These are phyloP conservation scores for Oppia nitens DNA, from an alignment of 1,140 invertebrate genomes.

Conservation along the genomic window DNA sequence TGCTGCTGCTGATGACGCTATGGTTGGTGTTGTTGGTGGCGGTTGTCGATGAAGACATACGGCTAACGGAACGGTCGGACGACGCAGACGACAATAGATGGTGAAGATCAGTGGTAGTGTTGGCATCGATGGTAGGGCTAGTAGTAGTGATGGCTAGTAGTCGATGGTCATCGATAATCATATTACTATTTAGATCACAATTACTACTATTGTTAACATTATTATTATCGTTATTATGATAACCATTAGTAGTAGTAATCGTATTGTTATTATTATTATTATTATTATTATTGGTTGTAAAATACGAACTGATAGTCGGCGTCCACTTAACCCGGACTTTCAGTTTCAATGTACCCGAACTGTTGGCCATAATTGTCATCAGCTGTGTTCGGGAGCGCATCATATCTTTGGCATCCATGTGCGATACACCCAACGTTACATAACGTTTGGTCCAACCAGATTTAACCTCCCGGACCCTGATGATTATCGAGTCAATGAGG, in stretches of 20 bases:
- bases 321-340: background rate
- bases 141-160: too few species aligned
- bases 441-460: background rate
- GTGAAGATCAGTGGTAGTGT: background rate
- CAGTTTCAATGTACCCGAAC: conserved; percentile 3
- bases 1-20: background rate
- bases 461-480: conserved; percentile 1
- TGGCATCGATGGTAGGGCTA: background rate
- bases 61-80: too few species aligned
- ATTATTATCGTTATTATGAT: background rate
- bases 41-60: too few species aligned
- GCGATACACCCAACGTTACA: conserved; percentile 1
- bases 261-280: too few species aligned
- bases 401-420: background rate
- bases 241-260: too few species aligned
- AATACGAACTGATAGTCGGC: background rate
- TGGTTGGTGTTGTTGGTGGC: too few species aligned
- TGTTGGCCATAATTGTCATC: conserved; percentile 1
- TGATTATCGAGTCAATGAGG: background rate
- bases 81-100: too few species aligned
- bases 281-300: background rate
- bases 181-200: too few species aligned
- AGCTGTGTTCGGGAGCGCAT: background rate
- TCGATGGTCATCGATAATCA: too few species aligned
- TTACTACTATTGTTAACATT: too few species aligned